Conservation (phyloP, 2,888 invertebrate genomes). For the Melangyna quadrimaculata region DNA sequence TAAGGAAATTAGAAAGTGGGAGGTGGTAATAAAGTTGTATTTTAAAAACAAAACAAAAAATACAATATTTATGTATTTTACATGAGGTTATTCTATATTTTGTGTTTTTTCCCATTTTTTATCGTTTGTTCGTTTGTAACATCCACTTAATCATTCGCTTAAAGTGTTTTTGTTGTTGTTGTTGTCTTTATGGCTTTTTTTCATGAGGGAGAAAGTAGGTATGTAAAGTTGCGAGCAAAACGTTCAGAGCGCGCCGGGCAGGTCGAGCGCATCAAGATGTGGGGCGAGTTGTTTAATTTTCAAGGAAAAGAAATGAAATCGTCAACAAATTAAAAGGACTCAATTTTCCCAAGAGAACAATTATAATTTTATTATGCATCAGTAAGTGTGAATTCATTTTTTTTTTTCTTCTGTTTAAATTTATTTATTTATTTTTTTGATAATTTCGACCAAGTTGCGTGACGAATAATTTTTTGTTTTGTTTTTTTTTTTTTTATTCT, state of each 20-base stretch:
- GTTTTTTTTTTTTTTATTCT: not conserved
- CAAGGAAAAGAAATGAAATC: slow-evolving; percentile 14
- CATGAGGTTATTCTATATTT: slow-evolving; percentile 48
- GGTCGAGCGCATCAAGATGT: slow-evolving; percentile 34
- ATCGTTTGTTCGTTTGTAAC: slow-evolving; percentile 15
- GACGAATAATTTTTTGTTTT: slow-evolving; percentile 15
- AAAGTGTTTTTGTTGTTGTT: slow-evolving; percentile 28
- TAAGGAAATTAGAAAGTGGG: not conserved
- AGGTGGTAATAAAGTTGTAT: slow-evolving; percentile 20
- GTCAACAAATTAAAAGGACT: slow-evolving; percentile 69
- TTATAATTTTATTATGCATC: slow-evolving; percentile 72
- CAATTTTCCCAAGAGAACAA: slow-evolving; percentile 64
- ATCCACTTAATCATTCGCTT: slow-evolving; percentile 67
- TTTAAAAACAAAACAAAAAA: not conserved
- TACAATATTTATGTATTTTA: slow-evolving; percentile 50
- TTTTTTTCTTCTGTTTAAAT: slow-evolving; percentile 41
- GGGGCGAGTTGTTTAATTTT: not conserved
- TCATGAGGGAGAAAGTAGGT: slow-evolving; percentile 47
- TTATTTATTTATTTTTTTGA: slow-evolving; percentile 38
- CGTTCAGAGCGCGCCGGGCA: slow-evolving; percentile 38
- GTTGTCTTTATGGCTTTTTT: slow-evolving; percentile 32
- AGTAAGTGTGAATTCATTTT: slow-evolving; percentile 70
- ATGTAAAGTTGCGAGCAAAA: slow-evolving; percentile 65
- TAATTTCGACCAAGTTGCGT: slow-evolving; percentile 33
- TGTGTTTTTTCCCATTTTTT: slow-evolving; percentile 10